Base-by-base conservation (phyloP, 2,888 invertebrate genomes). In the Endotricha flammealis region DNA sequence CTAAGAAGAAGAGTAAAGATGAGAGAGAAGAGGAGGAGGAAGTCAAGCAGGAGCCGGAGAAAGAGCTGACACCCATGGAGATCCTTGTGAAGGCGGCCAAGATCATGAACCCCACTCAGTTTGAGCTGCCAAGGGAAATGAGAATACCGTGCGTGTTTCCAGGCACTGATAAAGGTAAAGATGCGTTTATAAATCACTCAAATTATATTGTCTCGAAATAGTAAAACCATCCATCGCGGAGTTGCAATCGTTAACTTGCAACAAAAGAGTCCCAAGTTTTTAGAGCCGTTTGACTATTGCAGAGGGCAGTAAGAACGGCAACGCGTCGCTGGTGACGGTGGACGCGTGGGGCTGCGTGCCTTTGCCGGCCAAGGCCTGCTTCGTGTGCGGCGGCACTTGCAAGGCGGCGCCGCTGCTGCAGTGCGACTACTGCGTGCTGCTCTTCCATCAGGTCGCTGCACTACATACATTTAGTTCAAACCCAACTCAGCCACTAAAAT, bases 371-470 rank as follows among this genome's bases (percentile, higher is more conserved):
- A 91, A 92, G 69, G 83, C 92, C 6, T 98, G 98, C 78, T 95
- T 92, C 69, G 92, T 92, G 53, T 98, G 97, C 66, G 88, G 90
- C 38, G 93, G 91, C 57, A 95, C 95, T 9, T 97, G 97, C 75
- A 91, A 94, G 52, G 87, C 89, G 35, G 95, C 94, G 0, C 94
- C 96, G 0, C 87, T 98, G 49, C 86, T 98, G 31, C 93, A 95
- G 44, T 99, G 98, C 71, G 98, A 98, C 81, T 98, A 94, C 78
- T 99, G 99, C 69, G 92, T 96, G 0, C 79, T 95, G 37, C 90
- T 92, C 14, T 39, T 35, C 29, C 41, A 41, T 74, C 90, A 95
- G 74, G 76, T 77, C 23, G 20, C 3, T n/a, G n/a, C n/a, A n/a
- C n/a, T n/a, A n/a, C n/a, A n/a, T n/a, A n/a, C n/a, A n/a, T n/a